Conservation (phyloP, 2,888 invertebrate genomes). For the Erebia palarica region DNA sequence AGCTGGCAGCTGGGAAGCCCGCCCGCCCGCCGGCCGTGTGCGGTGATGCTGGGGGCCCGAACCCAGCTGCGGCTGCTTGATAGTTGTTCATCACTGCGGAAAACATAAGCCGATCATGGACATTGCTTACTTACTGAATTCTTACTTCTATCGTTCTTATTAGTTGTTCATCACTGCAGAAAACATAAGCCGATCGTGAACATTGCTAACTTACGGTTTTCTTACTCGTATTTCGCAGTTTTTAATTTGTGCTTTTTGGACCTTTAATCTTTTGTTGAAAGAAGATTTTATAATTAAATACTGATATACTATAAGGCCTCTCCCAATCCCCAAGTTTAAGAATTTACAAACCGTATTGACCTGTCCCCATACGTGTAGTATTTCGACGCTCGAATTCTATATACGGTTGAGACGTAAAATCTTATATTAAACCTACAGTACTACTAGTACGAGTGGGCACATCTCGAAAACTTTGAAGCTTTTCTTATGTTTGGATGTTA, state of each 20-base stretch:
- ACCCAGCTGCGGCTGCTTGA: constrained; percentile 91
- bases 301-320: too few species aligned
- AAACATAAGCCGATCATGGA: neutral
- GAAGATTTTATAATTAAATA: too few species aligned
- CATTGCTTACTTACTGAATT: neutral
- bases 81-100: constrained; percentile 96
- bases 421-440: too few species aligned
- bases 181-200: constrained; percentile 1
- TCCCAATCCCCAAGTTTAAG: too few species aligned
- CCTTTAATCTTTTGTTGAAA: too few species aligned
- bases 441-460: neutral
- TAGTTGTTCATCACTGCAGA: constrained; percentile 91
- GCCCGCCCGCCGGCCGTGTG: constrained; percentile 88
- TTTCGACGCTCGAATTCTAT: too few species aligned
- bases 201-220: neutral
- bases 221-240: too few species aligned
- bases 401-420: too few species aligned
- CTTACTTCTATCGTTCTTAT: too few species aligned
- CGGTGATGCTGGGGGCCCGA: constrained; percentile 92
- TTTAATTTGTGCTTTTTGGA: too few species aligned
- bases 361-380: too few species aligned
- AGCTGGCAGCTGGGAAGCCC: constrained; percentile 95
- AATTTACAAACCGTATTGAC: too few species aligned
- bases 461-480: neutral
- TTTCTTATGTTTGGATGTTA: neutral